These are phyloP conservation scores for Pimephales promelas DNA, from an alignment of 2,113 vertebrate species.

Conservation along the genomic window DNA sequence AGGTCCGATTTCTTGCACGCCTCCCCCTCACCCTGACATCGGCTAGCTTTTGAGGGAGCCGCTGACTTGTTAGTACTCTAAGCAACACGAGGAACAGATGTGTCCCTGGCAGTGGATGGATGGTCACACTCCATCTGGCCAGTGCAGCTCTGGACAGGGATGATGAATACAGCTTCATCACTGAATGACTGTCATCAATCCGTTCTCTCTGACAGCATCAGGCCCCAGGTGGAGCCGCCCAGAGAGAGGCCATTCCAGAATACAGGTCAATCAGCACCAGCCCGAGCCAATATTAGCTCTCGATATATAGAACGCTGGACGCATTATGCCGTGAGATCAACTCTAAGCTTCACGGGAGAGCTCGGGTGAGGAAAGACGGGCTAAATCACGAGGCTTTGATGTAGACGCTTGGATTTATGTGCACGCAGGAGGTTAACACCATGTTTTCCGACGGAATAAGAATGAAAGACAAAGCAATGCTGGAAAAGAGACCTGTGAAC, in stretches of 20 bases:
- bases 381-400: slow-evolving; percentile 48
- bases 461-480: slow-evolving; percentile 32
- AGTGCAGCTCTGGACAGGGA: slow-evolving; percentile 98
- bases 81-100: slow-evolving; percentile 99
- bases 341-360: slow-evolving; percentile 52
- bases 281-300: slow-evolving; percentile 82
- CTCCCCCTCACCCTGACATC: slow-evolving; percentile 77
- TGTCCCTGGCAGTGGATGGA: slow-evolving; percentile 99
- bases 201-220: slow-evolving; percentile 93
- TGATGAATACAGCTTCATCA: slow-evolving; percentile 99
- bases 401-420: slow-evolving; percentile 51
- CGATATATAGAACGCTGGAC: slow-evolving; percentile 86
- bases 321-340: slow-evolving; percentile 69
- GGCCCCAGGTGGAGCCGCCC: slow-evolving; percentile 93
- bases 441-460: slow-evolving; percentile 21
- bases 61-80: slow-evolving; percentile 99
- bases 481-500: neutral
- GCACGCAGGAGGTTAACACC: slow-evolving; percentile 26
- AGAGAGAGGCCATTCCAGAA: slow-evolving; percentile 87
- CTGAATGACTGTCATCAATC: slow-evolving; percentile 99
- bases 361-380: slow-evolving; percentile 12
- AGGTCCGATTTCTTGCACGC: slow-evolving; percentile 19
- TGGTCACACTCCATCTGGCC: slow-evolving; percentile 99
- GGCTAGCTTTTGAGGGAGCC: slow-evolving; percentile 88
- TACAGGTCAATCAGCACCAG: slow-evolving; percentile 90